A percentile compares a stretch with the other conserved stretches of the same genome.
Evolutionary conservation across 2,113 vertebrate genomes (phyloP).

Genomic region (Mixornis gularis): DNA sequence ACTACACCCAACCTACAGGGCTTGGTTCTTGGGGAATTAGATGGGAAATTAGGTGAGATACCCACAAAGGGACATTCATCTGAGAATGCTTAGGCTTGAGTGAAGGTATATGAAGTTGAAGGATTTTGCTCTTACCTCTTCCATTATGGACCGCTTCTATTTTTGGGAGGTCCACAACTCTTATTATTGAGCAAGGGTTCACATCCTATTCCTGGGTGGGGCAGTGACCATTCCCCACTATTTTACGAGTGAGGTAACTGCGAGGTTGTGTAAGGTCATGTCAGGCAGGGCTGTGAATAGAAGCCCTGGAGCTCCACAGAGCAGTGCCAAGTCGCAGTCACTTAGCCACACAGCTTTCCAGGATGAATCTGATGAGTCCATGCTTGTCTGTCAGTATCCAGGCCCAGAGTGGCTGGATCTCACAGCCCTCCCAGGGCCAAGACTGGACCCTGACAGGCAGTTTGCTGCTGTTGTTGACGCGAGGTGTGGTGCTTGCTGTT

Average conservation of each 20-base stretch:
- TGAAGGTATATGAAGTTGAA: neutral
- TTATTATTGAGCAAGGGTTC: conserved; percentile 21
- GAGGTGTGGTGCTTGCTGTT: neutral
- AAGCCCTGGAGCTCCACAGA: neutral
- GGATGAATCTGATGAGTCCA: neutral
- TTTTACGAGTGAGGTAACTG: conserved; percentile 42
- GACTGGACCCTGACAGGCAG: neutral
- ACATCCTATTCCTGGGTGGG: conserved; percentile 44
- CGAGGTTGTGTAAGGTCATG: conserved; percentile 26
- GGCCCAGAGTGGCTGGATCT: neutral
- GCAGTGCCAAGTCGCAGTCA: conserved; percentile 54
- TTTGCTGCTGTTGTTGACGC: neutral
- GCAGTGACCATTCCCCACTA: conserved; percentile 34
- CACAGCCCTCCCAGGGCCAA: neutral
- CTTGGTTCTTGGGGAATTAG: neutral
- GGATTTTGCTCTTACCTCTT: neutral
- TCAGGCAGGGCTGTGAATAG: conserved; percentile 51
- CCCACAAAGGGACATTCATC: neutral
- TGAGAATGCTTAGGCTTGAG: neutral
- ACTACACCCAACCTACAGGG: neutral
- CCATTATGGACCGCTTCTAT: neutral
- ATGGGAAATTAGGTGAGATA: neutral
- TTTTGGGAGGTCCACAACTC: neutral
- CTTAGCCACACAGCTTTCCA: conserved; percentile 62
- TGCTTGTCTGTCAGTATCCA: neutral